A percentile compares a stretch with the other conserved stretches of the same genome.
These are phyloP conservation scores for Salmo trutta DNA, from an alignment of 2,797 vertebrate species.

Conservation along the genomic window DNA sequence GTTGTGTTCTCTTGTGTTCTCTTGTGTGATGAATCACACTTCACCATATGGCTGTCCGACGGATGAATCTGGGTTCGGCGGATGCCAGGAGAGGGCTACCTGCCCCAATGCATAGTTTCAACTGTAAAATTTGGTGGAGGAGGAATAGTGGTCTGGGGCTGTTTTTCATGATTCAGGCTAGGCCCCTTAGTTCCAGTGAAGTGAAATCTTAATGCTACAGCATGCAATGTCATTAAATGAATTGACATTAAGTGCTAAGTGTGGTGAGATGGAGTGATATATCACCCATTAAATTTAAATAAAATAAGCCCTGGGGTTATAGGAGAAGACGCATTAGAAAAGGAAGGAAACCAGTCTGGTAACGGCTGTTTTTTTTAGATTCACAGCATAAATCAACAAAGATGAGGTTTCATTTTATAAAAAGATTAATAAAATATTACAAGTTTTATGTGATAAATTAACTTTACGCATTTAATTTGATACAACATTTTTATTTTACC, in stretches of 20 bases:
- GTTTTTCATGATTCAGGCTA: no score
- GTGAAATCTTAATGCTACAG: no score
- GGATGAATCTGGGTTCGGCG: no score
- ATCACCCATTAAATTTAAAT: constrained; percentile 23
- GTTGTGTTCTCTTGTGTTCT: no score
- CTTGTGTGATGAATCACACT: no score
- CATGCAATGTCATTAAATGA: background rate
- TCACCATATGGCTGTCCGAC: no score
- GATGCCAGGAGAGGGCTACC: no score
- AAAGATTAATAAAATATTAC: background rate
- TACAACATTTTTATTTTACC: constrained; percentile 38
- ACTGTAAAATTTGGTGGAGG: no score
- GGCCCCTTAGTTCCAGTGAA: no score
- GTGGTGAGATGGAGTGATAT: constrained; percentile 20
- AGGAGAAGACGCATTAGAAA: constrained; percentile 9
- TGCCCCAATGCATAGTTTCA: no score
- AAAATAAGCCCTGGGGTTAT: constrained; percentile 21
- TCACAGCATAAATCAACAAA: background rate
- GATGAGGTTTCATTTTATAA: background rate
- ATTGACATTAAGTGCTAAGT: constrained; percentile 15
- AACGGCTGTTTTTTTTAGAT: background rate
- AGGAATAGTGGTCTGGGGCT: no score
- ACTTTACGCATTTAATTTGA: constrained; percentile 64
- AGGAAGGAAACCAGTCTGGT: background rate
- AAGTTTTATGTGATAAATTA: constrained; percentile 56